Evolutionary conservation across 2,797 vertebrate species (phyloP), one percentile per base, ranked within the genome.

Genomic region (Centroberyx gerrardi): DNA sequence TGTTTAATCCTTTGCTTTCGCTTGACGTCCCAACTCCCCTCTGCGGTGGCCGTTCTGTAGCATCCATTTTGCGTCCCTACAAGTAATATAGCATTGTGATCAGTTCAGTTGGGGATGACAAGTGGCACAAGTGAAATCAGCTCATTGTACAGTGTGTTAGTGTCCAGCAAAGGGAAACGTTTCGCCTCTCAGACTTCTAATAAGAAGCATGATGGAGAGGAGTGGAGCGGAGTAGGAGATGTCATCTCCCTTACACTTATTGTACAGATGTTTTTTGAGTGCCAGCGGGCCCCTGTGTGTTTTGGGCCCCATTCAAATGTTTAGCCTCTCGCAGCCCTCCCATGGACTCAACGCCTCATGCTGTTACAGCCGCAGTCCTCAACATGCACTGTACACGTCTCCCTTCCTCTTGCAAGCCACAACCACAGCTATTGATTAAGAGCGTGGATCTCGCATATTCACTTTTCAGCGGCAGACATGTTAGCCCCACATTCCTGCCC

Each of bases 241-340:
- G 68, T 68, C 68, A 66, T 31, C 64, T 80, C 75, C 69, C 55
- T 84, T 60, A 75, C 63, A 83, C 81, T 92, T 91, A 78, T 80
- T 90, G 84, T 92, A 90, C 86, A 92, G 83, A 5, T 51, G 8
- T 84, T 88, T 86, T 90, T 83, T 82, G 78, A 90, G 90, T 87
- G 87, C 91, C 89, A 88, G 82, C 17, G 28, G 84, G 81, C 78
- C 77, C 63, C 56, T 77, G 76, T 86, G 82, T 87, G 86, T 69
- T 80, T 48, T 8, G 72, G 87, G 83, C 80, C 74, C 92, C 87
- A 72, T 75, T 89, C 73, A 82, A 78, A 79, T 83, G 74, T 88
- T 87, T 62, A 49, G 53, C 71, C 68, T 76, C 44, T 76, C 68
- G 55, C 76, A 55, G 52, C 14, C 22, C 53, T 27, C 76, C 54